A percentile compares a stretch with the other conserved stretches of the same genome.
Evolutionary conservation across 2,888 invertebrate genomes (phyloP).

Genomic region (Andrena dorsata): DNA sequence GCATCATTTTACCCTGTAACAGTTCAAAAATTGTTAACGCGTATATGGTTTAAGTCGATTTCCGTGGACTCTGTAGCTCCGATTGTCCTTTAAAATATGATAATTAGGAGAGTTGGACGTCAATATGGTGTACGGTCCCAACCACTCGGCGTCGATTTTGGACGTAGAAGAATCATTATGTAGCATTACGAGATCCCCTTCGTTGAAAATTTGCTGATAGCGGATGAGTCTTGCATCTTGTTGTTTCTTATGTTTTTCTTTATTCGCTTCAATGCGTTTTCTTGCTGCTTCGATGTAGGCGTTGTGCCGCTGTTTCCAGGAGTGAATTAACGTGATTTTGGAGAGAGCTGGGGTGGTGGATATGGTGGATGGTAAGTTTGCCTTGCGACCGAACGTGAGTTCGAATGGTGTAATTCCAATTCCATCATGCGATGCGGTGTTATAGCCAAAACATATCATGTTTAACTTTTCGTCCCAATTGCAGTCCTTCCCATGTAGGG

Average conservation of each 20-base stretch:
- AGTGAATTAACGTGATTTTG: not conserved
- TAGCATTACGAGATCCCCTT: no score
- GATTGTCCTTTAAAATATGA: not conserved
- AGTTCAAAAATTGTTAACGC: no score
- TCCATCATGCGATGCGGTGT: not conserved
- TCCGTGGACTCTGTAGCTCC: not conserved
- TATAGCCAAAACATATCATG: not conserved
- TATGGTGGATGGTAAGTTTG: not conserved
- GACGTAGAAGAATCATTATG: not conserved
- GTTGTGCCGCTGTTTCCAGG: not conserved
- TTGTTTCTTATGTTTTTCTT: not conserved
- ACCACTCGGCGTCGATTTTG: constrained; percentile 10
- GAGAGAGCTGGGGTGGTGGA: not conserved
- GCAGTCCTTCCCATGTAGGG: not conserved
- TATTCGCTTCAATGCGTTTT: constrained; percentile 1
- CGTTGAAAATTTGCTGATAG: no score
- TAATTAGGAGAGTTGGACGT: not conserved
- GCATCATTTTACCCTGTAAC: no score
- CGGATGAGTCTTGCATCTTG: no score
- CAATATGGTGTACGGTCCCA: not conserved
- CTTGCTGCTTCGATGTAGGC: not conserved
- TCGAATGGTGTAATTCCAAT: not conserved
- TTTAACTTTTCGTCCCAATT: not conserved
- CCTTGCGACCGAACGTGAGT: not conserved
- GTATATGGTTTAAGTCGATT: constrained; percentile 5